phyloP scores from a whole-genome alignment of 92 coral and sea anemone genomes.

The Palythoa caribaeorum region DNA sequence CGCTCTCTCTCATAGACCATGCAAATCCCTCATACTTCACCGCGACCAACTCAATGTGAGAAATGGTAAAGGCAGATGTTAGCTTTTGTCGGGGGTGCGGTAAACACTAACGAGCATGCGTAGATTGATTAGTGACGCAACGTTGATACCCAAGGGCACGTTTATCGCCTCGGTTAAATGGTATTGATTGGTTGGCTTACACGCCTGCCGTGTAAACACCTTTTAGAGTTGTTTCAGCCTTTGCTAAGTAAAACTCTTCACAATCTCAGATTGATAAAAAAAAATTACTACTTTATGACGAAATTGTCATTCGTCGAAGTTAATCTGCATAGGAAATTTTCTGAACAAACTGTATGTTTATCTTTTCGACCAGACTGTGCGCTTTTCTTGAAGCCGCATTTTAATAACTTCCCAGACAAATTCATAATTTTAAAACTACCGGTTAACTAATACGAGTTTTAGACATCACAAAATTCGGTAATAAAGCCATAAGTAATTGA shows the following conservation, averaged over 20 bases:
- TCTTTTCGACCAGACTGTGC: neutral
- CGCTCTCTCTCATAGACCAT: slow-evolving; percentile 30
- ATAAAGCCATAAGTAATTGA: neutral
- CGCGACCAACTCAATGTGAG: slow-evolving; percentile 56
- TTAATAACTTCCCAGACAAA: slow-evolving; percentile 22
- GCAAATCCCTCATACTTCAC: slow-evolving; percentile 42
- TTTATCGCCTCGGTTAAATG: slow-evolving; percentile 56
- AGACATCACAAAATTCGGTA: slow-evolving; percentile 9
- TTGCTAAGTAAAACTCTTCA: slow-evolving; percentile 9
- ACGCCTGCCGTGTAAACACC: slow-evolving; percentile 54
- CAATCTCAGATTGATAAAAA: neutral
- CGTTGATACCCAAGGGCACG: slow-evolving; percentile 68
- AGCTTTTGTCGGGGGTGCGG: slow-evolving; percentile 89
- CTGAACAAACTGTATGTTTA: slow-evolving; percentile 6
- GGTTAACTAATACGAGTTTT: slow-evolving; percentile 2
- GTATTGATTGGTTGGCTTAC: slow-evolving; percentile 54
- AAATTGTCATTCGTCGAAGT: neutral
- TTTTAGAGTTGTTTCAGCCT: slow-evolving; percentile 44
- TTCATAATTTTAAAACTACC: slow-evolving; percentile 19
- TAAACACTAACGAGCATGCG: slow-evolving; percentile 85
- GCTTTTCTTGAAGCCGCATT: slow-evolving; percentile 20
- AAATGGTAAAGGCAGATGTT: slow-evolving; percentile 78
- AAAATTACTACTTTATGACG: neutral
- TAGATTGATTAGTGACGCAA: slow-evolving; percentile 77
- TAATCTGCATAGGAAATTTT: slow-evolving; percentile 41